Conservation (phyloP, 1,140 invertebrate species). For the Amphibalanus amphitrite region DNA sequence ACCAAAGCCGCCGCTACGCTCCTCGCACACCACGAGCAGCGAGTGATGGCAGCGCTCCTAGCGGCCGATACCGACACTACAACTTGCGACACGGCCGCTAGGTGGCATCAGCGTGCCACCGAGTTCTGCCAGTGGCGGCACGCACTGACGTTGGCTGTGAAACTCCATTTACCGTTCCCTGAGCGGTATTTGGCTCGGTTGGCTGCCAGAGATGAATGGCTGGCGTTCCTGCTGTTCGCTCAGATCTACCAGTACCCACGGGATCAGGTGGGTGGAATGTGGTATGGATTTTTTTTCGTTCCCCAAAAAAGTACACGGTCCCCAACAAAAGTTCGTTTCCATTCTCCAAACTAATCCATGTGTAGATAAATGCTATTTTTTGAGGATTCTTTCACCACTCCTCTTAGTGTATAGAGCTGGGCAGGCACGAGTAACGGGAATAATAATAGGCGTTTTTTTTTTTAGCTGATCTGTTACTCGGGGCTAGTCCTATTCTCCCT, state of each 20-base stretch:
- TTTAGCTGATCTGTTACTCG: no score
- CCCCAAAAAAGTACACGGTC: no score
- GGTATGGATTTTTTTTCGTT: no score
- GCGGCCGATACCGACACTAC: background rate
- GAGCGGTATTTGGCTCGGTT: background rate
- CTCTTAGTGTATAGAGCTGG: no score
- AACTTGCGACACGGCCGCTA: background rate
- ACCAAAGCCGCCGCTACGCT: background rate
- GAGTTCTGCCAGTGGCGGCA: background rate
- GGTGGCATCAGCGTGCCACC: background rate
- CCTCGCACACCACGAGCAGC: background rate
- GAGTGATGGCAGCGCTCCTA: background rate
- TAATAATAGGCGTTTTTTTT: no score
- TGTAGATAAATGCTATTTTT: no score
- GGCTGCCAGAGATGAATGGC: background rate
- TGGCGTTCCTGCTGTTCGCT: background rate
- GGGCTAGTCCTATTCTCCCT: no score
- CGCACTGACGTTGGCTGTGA: background rate
- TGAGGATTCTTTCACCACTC: no score
- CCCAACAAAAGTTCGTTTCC: no score
- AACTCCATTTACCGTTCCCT: background rate
- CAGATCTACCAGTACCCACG: background rate
- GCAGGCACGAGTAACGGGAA: no score
- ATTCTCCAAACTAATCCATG: no score
- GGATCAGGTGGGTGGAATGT: background rate